phyloP scores from a whole-genome alignment of 1,140 invertebrate species.

The Plodia interpunctella region DNA sequence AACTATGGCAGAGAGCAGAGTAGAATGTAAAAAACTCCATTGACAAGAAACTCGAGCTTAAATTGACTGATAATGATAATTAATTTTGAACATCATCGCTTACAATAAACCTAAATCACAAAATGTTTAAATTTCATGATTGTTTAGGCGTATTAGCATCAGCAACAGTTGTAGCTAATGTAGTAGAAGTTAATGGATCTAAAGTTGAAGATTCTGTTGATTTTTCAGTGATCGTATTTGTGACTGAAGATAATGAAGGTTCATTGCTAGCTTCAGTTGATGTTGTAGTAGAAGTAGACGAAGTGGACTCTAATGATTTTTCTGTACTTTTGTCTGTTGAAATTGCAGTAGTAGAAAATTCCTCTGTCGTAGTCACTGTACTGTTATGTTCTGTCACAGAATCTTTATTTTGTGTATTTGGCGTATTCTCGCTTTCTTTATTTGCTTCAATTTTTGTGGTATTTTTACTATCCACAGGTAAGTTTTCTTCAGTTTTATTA shows the following conservation, averaged over 20 bases:
- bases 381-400: neutral
- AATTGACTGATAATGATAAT: too few relatives aligned
- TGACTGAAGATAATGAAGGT: neutral
- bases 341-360: neutral
- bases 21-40: too few relatives aligned
- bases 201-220: neutral
- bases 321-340: neutral
- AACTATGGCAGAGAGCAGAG: too few relatives aligned
- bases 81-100: too few relatives aligned
- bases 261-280: neutral
- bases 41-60: too few relatives aligned
- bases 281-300: neutral
- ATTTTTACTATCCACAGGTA: neutral
- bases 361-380: neutral
- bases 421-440: neutral
- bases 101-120: too few relatives aligned
- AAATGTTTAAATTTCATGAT: too few relatives aligned
- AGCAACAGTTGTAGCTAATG: neutral
- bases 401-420: neutral
- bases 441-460: slow-evolving; percentile 3
- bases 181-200: neutral
- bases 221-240: neutral
- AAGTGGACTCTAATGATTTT: neutral
- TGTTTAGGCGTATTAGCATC: too few relatives aligned
- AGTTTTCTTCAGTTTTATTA: neutral